Evolutionary conservation across 2,113 vertebrate species (phyloP), one percentile per base, ranked within the genome.

Genomic region (Taurulus bubalis): DNA sequence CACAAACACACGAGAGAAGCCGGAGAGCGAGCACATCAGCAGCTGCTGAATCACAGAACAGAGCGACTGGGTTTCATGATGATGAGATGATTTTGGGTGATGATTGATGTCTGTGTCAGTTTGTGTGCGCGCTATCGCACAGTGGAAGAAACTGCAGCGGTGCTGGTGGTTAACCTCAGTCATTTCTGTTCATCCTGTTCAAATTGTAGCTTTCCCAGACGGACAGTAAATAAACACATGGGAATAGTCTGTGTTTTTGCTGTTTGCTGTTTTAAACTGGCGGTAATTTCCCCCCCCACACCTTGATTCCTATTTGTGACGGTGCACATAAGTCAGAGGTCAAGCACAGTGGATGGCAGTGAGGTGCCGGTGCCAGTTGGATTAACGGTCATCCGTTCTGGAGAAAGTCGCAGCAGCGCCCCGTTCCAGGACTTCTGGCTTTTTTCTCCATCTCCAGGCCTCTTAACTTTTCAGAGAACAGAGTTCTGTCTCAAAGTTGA

Each of bases 401-500:
- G 40, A 63, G 75, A 69, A 82, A 75, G 18, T 65, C 10, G 12
- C 71, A 77, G 55, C 30, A 16, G 32, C 26, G 49, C 30, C 20
- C 14, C 16, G 16, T 73, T 83, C 60, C 63, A 34, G 36, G 68
- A 71, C 69, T 71, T 69, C 58, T 71, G 26, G 65, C 71, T 76
- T 74, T 76, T 74, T 72, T 53, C 75, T 63, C 71, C 68, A 68
- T 80, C 71, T 90, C 55, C 83, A 75, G 74, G 62, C 49, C 32
- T 82, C 79, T 68, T 82, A 92, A 93, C 90, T 94, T 94, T 92
- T 74, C 82, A 84, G 73, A 87, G 87, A 89, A 84, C 56, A 83
- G 84, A 92, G 82, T 91, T 94, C 42, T 82, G 80, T 89, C 93
- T 93, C 87, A 95, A 94, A 94, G 93, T 95, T 95, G 94, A 93